phyloP scores from a whole-genome alignment of 2,113 vertebrate genomes.

The Siniperca chuatsi region DNA sequence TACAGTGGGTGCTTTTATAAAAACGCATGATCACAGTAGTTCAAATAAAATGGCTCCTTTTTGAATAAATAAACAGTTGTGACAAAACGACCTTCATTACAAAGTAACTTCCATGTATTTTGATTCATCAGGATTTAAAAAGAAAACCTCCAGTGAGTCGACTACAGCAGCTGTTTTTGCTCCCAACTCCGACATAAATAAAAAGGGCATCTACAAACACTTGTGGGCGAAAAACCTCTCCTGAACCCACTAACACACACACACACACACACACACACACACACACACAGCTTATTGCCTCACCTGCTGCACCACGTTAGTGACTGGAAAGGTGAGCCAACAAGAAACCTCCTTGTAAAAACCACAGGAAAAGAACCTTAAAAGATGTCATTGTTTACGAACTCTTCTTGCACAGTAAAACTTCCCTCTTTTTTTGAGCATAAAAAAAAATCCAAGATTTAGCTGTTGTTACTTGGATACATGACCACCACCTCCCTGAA shows the following conservation, averaged over 20 bases:
- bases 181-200: slow-evolving; percentile 54
- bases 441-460: slow-evolving; percentile 26
- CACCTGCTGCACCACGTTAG: slow-evolving; percentile 45
- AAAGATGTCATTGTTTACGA: slow-evolving; percentile 20
- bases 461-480: background rate
- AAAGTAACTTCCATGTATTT: slow-evolving; percentile 51
- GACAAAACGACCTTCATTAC: slow-evolving; percentile 58
- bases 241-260: slow-evolving; percentile 17
- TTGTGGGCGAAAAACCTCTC: slow-evolving; percentile 51
- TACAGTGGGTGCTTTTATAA: slow-evolving; percentile 78
- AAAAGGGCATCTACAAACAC: slow-evolving; percentile 47
- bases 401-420: slow-evolving; percentile 46
- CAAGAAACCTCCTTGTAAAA: slow-evolving; percentile 39
- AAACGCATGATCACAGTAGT: slow-evolving; percentile 78
- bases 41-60: slow-evolving; percentile 76
- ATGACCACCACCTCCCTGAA: background rate
- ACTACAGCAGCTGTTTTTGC: slow-evolving; percentile 58
- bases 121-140: slow-evolving; percentile 25
- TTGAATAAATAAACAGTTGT: slow-evolving; percentile 76
- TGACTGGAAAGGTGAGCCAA: slow-evolving; percentile 42
- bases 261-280: slow-evolving; percentile 24
- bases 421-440: slow-evolving; percentile 22
- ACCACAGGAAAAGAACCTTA: slow-evolving; percentile 37
- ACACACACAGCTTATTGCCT: slow-evolving; percentile 25
- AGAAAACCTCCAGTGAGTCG: slow-evolving; percentile 12